Percentiles rank a stretch among this genome's conserved stretches.
phyloP scores from a whole-genome alignment of 1,140 invertebrate genomes.

The Orussus abietinus region DNA sequence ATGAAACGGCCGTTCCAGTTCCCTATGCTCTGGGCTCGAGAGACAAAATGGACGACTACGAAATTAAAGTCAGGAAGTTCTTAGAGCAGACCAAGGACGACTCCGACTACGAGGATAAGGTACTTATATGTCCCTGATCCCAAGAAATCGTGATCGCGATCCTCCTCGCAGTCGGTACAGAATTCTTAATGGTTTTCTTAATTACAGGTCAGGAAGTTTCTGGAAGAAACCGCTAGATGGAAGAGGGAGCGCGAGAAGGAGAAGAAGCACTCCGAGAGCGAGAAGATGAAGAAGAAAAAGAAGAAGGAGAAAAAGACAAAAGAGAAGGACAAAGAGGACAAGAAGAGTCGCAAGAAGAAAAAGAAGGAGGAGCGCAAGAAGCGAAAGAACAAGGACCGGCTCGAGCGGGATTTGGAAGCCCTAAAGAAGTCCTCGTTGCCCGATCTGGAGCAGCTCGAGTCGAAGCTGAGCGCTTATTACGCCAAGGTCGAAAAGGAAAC shows the following conservation, averaged over 20 bases:
- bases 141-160: neutral
- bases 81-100: constrained; percentile 76
- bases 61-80: constrained; percentile 70
- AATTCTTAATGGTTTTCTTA: too few relatives aligned
- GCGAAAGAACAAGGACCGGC: constrained; percentile 60
- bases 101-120: constrained; percentile 77
- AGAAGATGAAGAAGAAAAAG: constrained; percentile 69
- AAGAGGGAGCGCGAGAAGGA: constrained; percentile 63
- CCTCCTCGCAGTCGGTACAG: too few relatives aligned
- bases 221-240: constrained; percentile 75
- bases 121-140: constrained; percentile 13
- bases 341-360: constrained; percentile 58
- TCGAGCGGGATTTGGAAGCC: constrained; percentile 61
- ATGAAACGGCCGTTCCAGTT: constrained; percentile 59
- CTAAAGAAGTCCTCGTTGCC: constrained; percentile 59
- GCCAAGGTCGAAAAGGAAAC: constrained; percentile 72
- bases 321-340: constrained; percentile 56
- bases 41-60: constrained; percentile 61
- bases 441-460: constrained; percentile 72
- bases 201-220: constrained; percentile 66
- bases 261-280: constrained; percentile 62
- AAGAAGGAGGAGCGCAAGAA: constrained; percentile 61
- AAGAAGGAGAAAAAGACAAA: constrained; percentile 65
- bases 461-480: constrained; percentile 73
- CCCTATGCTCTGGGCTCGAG: constrained; percentile 50